A percentile compares a stretch with the other conserved stretches of the same genome.
Conservation (phyloP, 2,113 vertebrate species). For the Butorides virescens region DNA sequence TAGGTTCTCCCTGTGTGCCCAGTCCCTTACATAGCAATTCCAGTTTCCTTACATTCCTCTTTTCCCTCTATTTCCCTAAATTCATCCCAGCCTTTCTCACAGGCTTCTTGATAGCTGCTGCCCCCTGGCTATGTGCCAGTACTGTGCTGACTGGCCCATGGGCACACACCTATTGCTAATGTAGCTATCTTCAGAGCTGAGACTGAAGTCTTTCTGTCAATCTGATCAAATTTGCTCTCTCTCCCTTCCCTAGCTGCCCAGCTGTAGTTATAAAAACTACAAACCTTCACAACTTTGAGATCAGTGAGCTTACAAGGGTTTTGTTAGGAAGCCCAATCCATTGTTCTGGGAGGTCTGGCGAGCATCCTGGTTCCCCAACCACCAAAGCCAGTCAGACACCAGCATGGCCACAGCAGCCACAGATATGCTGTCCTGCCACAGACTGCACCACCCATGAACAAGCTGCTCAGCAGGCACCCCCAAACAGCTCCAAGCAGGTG, state of each 20-base stretch:
- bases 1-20: neutral
- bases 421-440: neutral
- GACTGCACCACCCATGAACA: neutral
- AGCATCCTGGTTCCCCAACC: fast-evolving
- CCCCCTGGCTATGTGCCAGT: fast-evolving
- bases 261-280: neutral
- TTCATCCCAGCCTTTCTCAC: neutral
- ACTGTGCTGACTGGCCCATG: neutral
- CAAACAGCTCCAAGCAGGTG: neutral
- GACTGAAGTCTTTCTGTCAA: neutral
- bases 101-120: neutral
- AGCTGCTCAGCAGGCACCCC: neutral
- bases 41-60: neutral
- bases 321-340: neutral
- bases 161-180: neutral
- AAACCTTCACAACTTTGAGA: neutral
- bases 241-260: neutral
- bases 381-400: neutral
- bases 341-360: neutral
- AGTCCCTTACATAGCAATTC: neutral
- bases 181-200: neutral
- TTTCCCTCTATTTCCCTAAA: neutral
- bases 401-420: neutral
- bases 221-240: neutral
- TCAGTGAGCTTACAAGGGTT: neutral